Conservation (phyloP, 2,797 vertebrate genomes). For the Mastacembelus armatus region DNA sequence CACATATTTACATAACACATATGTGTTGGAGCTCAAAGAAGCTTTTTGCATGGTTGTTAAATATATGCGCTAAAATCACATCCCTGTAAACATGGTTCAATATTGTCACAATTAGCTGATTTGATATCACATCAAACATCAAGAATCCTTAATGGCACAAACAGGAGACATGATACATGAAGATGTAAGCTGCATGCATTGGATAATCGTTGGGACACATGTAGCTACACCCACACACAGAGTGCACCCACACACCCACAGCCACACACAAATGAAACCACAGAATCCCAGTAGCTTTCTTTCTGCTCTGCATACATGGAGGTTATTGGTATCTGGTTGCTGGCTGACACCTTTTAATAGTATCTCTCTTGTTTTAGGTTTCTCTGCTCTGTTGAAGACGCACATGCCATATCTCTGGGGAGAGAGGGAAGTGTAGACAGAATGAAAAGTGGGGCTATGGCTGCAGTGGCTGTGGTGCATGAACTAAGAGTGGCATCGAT, state of each 20-base stretch:
- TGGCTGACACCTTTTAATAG: slow-evolving; percentile 85
- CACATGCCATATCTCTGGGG: slow-evolving; percentile 56
- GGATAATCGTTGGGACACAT: slow-evolving; percentile 58
- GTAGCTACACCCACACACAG: slow-evolving; percentile 26
- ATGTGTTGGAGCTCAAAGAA: slow-evolving; percentile 9
- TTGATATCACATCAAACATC: slow-evolving; percentile 69
- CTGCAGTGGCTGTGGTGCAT: slow-evolving; percentile 56
- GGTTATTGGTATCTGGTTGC: slow-evolving; percentile 84
- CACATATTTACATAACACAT: no score
- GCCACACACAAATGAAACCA: slow-evolving; percentile 67
- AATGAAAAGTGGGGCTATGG: slow-evolving; percentile 39
- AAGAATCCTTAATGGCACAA: slow-evolving; percentile 73
- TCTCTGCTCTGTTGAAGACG: slow-evolving; percentile 69
- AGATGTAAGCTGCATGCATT: slow-evolving; percentile 57
- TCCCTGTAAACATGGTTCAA: slow-evolving; percentile 50
- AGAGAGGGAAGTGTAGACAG: slow-evolving; percentile 19
- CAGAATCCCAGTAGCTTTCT: slow-evolving; percentile 73
- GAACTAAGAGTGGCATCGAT: slow-evolving; percentile 80
- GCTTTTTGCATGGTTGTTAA: slow-evolving; percentile 23
- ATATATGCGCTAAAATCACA: slow-evolving; percentile 32
- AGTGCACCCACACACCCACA: slow-evolving; percentile 22
- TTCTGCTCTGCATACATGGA: slow-evolving; percentile 77
- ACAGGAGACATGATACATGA: slow-evolving; percentile 73
- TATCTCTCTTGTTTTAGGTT: slow-evolving; percentile 82
- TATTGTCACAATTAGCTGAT: slow-evolving; percentile 67